Evolutionary conservation across 2,797 vertebrate genomes (phyloP), one percentile per base, ranked within the genome.

Genomic region (Sebastes dallii): DNA sequence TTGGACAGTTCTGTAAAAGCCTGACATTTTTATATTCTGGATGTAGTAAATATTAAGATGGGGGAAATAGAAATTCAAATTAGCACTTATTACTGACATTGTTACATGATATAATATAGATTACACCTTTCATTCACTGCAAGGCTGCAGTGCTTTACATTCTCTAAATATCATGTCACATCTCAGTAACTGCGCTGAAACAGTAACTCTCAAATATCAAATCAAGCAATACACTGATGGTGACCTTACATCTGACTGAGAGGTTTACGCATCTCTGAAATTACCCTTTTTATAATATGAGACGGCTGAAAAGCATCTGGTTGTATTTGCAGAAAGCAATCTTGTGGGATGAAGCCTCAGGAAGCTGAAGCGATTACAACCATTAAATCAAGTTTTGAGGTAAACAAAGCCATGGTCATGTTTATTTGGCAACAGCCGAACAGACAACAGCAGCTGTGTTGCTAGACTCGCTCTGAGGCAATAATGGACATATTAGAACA

Each of bases 331-430:
- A 50, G 9, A 56, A 18, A 55, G 7, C 9, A 4, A 6, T 39
- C 24, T 32, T 32, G 6, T 14, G 16, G 18, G 39, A 42, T 16
- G 0, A 61, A 75, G 42, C 32, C 8, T 42, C 16, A 58, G 66
- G 46, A 42, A 29, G 24, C 46, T 54, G 73, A 83, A 36, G 16
- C n/a, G 55, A 64, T 73, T 78, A 42, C 29, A 60, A 3, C 34
- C 24, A 25, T 66, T 61, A 72, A 80, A 80, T 77, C 27, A 60
- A 39, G 46, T 66, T 85, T 73, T 59, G 56, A 32, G 22, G 27
- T 34, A 71, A 74, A 72, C 39, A 66, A 11, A 46, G 8, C 61
- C 1, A 25, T 22, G n/a, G 4, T 66, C 8, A 69, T 56, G 29
- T 75, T 77, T 64, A 30, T 50, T 78, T 78, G 64, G 39, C 13